Evolutionary conservation across 1,140 invertebrate species (phyloP).

Genomic region (Diprion similis): DNA sequence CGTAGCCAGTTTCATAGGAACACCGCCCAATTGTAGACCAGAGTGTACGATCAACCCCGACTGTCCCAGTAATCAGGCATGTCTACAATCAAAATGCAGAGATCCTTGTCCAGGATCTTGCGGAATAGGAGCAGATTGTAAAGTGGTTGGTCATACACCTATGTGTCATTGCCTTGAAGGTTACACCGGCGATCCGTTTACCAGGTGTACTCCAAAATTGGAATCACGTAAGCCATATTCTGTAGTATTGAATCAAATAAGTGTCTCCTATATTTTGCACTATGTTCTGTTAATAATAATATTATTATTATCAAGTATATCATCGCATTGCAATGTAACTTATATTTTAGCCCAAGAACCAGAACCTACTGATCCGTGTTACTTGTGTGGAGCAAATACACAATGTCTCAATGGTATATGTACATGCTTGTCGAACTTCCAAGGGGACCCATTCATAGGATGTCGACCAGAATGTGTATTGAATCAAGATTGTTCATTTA

Average conservation of each 20-base stretch:
- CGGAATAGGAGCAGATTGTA: constrained; percentile 71
- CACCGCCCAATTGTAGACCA: constrained; percentile 73
- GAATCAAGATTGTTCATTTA: constrained; percentile 71
- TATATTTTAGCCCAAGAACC: constrained; percentile 42
- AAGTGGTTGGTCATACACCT: constrained; percentile 70
- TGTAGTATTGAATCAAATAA: neutral
- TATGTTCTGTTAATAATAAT: neutral
- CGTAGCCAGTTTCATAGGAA: constrained; percentile 71
- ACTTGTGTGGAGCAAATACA: constrained; percentile 73
- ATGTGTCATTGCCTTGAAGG: constrained; percentile 58
- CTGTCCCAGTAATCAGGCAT: constrained; percentile 67
- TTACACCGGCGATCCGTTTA: constrained; percentile 68
- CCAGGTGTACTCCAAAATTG: constrained; percentile 56
- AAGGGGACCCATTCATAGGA: constrained; percentile 73
- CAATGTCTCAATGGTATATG: constrained; percentile 68
- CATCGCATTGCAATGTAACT: constrained; percentile 21
- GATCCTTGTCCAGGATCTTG: constrained; percentile 74
- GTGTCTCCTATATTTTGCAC: constrained; percentile 33
- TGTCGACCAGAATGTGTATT: constrained; percentile 76
- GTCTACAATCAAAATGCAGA: constrained; percentile 68
- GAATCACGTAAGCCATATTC: constrained; percentile 37
- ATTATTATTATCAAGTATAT: constrained; percentile 13
- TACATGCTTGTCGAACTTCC: constrained; percentile 70
- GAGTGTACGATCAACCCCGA: constrained; percentile 72
- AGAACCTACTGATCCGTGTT: constrained; percentile 63